These are phyloP conservation scores for Lanius collurio DNA, from an alignment of 2,113 vertebrate species.

Conservation along the genomic window DNA sequence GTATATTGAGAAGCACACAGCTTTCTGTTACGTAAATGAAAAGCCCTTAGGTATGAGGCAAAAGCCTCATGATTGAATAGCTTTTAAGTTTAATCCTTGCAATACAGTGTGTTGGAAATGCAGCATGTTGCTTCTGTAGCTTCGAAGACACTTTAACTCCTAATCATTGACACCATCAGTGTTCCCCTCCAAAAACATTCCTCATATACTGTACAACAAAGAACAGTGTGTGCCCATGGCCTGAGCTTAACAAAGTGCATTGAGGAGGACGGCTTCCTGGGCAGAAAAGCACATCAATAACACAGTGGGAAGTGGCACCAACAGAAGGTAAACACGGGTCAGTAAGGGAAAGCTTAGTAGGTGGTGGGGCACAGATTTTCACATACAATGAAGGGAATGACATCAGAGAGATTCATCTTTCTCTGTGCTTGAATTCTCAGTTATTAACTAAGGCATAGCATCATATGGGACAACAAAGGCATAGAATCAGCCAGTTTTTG, in stretches of 20 bases:
- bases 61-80: neutral
- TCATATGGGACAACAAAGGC: slow-evolving; percentile 62
- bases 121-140: neutral
- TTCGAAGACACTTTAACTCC: neutral
- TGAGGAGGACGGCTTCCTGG: slow-evolving; percentile 62
- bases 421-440: slow-evolving; percentile 45
- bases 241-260: slow-evolving; percentile 59
- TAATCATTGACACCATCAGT: neutral
- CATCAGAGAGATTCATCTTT: slow-evolving; percentile 64
- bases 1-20: neutral
- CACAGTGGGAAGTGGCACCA: slow-evolving; percentile 81
- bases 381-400: slow-evolving; percentile 68
- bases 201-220: slow-evolving; percentile 62
- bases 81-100: neutral
- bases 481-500: slow-evolving; percentile 56
- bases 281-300: slow-evolving; percentile 80
- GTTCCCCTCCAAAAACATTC: slow-evolving; percentile 28
- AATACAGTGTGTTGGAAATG: neutral
- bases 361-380: slow-evolving; percentile 52
- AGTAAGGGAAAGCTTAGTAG: slow-evolving; percentile 64
- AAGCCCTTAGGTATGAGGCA: neutral
- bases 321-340: slow-evolving; percentile 79
- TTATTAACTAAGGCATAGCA: slow-evolving; percentile 72
- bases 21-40: neutral
- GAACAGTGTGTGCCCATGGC: slow-evolving; percentile 57